Base-by-base conservation (phyloP, 2,888 invertebrate species). In the Mamestra brassicae region DNA sequence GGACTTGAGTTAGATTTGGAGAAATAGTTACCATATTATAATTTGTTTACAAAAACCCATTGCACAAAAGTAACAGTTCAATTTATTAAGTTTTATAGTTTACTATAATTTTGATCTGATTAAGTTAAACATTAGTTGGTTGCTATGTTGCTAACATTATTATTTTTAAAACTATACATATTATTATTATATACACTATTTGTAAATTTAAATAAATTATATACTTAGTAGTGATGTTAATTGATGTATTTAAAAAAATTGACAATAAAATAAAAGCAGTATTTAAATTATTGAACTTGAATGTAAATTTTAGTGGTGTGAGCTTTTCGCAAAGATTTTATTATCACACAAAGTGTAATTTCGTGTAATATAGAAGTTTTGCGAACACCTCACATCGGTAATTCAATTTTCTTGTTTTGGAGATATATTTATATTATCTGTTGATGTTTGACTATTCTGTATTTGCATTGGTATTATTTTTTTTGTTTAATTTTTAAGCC, bases 211-310 rank as follows among this genome's bases (percentile, higher is more conserved):
- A 88, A 88, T 87, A 87, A 86, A 88, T 88, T 81, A 82, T 88
- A 89, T 85, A 83, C 61, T 81, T 78, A 69, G 78, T 87, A 86
- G 88, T 84, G 85, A 87, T 89, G 88, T 87, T 89, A 85, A 90
- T 85, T 83, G 90, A 92, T 91, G 94, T 95, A 94, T 94, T 95
- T 95, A 89, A 90, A 93, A 88, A 90, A 95, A 92, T 95, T 92
- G 96, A 96, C 96, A 96, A 96, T 96, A 96, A 96, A 95, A 75
- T 85, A 77, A 95, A 95, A 95, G 92, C 95, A 96, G 95, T 96
- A 96, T 96, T 96, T 95, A 95, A 94, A 94, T 93, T 94, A 93
- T 93, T 92, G 84, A 90, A 92, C 69, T 84, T 79, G 80, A 76
- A 79, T 87, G 85, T 87, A 88, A 83, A 85, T 81, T 86, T 86